Conservation (phyloP, 2,797 vertebrate genomes). For the Dermochelys coriacea region DNA sequence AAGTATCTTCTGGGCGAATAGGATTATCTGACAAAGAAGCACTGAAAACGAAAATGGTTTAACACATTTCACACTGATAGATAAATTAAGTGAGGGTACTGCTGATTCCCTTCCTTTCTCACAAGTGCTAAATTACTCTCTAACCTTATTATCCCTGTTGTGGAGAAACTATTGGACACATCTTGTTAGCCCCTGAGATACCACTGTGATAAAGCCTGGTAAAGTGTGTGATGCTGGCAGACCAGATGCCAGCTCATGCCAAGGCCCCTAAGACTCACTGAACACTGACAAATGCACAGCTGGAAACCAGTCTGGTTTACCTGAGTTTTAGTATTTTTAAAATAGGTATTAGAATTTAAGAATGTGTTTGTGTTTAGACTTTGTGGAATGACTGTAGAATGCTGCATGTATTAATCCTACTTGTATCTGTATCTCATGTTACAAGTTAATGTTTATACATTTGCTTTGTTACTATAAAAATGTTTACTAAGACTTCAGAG, state of each 20-base stretch:
- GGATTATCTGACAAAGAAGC: not conserved
- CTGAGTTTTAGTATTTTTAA: not conserved
- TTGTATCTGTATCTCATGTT: not conserved
- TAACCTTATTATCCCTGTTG: not conserved
- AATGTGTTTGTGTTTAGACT: not conserved
- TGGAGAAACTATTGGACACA: not conserved
- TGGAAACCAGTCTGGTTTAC: not conserved
- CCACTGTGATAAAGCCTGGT: not conserved
- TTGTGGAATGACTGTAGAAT: not conserved
- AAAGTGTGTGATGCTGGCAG: not conserved
- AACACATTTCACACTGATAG: not conserved
- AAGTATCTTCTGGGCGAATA: slow-evolving; percentile 9
- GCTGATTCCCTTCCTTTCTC: not conserved
- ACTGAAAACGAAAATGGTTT: not conserved
- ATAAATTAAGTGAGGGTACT: not conserved
- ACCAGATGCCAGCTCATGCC: not conserved
- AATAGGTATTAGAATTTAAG: not conserved
- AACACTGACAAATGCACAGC: not conserved
- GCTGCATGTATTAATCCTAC: not conserved
- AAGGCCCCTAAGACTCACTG: not conserved
- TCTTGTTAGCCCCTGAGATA: not conserved
- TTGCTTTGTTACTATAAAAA: not conserved
- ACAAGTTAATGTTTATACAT: not conserved
- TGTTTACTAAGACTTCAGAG: not conserved
- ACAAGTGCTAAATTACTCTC: not conserved